phyloP scores from a whole-genome alignment of 2,888 invertebrate genomes.

The Lycia hirtaria region DNA sequence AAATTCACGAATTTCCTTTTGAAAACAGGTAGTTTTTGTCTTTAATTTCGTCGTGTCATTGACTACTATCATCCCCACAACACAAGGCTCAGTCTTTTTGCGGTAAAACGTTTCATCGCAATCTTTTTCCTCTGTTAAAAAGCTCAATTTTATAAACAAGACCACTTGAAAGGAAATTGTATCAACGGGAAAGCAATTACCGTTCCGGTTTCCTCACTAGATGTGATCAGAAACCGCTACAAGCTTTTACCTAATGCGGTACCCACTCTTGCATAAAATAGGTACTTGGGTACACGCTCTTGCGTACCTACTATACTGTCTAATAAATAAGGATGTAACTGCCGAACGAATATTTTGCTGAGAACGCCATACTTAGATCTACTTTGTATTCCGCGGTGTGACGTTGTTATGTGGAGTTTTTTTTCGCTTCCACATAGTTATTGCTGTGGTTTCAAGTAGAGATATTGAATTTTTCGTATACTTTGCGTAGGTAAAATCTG shows the following conservation, averaged over 20 bases:
- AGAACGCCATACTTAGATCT: slow-evolving; percentile 2
- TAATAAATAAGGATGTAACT: slow-evolving; percentile 18
- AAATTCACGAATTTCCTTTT: too few species aligned
- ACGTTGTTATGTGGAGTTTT: slow-evolving; percentile 14
- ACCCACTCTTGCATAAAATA: slow-evolving; percentile 29
- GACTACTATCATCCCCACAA: neutral
- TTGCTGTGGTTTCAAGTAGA: neutral
- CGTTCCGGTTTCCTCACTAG: slow-evolving; percentile 29
- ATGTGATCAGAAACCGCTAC: slow-evolving; percentile 31
- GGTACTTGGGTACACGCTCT: slow-evolving; percentile 5
- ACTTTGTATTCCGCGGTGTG: slow-evolving; percentile 13
- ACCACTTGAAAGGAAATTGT: slow-evolving; percentile 36
- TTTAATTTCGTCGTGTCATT: neutral
- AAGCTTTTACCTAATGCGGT: slow-evolving; percentile 29
- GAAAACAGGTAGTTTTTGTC: neutral
- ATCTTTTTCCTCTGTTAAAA: slow-evolving; percentile 19
- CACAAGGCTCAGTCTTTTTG: slow-evolving; percentile 18
- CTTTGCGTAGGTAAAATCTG: too few species aligned
- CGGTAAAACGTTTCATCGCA: slow-evolving; percentile 15
- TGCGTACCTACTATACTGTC: slow-evolving; percentile 13
- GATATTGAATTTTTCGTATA: slow-evolving; percentile 1
- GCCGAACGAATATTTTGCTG: slow-evolving; percentile 10
- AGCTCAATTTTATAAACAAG: slow-evolving; percentile 24
- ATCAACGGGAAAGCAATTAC: slow-evolving; percentile 36
- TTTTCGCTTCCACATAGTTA: slow-evolving; percentile 8